Base-by-base conservation (phyloP, 2,888 invertebrate genomes). In the Dicyrtoma fusca region DNA sequence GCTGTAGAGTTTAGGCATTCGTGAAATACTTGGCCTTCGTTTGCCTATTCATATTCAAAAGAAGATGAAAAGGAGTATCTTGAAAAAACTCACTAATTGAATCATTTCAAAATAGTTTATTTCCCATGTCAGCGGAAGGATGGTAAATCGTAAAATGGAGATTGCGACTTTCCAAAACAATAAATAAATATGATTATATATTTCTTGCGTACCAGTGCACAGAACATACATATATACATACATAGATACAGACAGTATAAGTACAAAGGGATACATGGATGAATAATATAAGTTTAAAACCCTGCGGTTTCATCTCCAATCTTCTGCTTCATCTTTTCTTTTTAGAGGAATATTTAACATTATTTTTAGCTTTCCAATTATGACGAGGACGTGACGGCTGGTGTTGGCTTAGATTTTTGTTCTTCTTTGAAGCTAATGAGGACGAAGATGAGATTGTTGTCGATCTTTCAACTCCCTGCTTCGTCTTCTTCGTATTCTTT, bases 81-180 rank as follows among this genome's bases (percentile, higher is more conserved):
- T 45, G 34, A 44, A 25, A 57, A 68, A 55, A 57, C 44, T 68
- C 57, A 44, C 57, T 68, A 68, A 68, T 68, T 68, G 68, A 68
- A 68, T 68, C 68, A 57, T 66, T 57, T 68, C 68, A 68, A 68
- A 68, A 57, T 55, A 68, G 68, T 68, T 68, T 68, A 68, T 68
- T 68, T 23, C 21, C 26, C 42, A 44, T 42, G 45, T 23, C 44
- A 23, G 34, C 57, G 57, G 19, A 68, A 66, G 66, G 21, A 63
- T 45, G 17, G 23, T 23, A 55, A 21, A 55, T 21, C 23, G 23
- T 23, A 55, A 19, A 55, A 23, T 14, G 2, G 14, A 21, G 19
- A 19, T 21, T 34, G 34, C 4, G 34, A 34, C 8, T 34, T 34
- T 34, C 4, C 4, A 34, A 34, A 34, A 34, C 34, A 34, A 34